Percentiles rank a stretch among this genome's conserved stretches.
Conservation (phyloP, 2,113 vertebrate species). For the Grammomys dolichurus region DNA sequence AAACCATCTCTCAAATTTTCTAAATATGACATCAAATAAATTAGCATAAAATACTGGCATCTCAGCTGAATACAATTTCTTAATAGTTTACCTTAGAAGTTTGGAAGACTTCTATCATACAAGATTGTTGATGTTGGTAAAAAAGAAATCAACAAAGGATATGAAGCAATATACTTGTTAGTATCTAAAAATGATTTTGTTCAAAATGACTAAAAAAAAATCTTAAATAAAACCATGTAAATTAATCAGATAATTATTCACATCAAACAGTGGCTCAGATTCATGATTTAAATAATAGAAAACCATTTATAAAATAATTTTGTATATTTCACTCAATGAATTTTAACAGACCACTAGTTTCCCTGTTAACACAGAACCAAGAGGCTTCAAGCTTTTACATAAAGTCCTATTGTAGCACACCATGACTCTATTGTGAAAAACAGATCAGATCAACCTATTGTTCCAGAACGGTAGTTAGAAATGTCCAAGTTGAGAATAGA, state of each 20-base stretch:
- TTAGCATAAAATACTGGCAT: background rate
- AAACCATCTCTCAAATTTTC: background rate
- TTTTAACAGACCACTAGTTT: background rate
- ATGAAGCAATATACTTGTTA: background rate
- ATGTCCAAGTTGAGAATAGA: background rate
- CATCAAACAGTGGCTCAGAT: background rate
- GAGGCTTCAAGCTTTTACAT: background rate
- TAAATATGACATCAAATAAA: background rate
- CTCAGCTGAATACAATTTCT: background rate
- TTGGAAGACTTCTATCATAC: background rate
- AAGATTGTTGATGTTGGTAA: background rate
- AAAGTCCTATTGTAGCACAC: constrained; percentile 20
- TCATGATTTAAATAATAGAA: constrained; percentile 2
- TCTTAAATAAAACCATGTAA: background rate
- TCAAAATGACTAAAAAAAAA: background rate
- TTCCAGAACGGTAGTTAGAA: constrained; percentile 19
- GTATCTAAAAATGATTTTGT: background rate
- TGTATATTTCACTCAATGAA: background rate
- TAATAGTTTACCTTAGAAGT: background rate
- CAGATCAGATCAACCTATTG: background rate
- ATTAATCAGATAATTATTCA: background rate
- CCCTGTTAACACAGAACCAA: constrained; percentile 8
- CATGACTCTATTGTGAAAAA: constrained; percentile 43
- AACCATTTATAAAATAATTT: background rate
- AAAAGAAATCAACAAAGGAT: background rate